Evolutionary conservation across 1,140 invertebrate genomes (phyloP).

Genomic region (Hydropsyche tenuis): DNA sequence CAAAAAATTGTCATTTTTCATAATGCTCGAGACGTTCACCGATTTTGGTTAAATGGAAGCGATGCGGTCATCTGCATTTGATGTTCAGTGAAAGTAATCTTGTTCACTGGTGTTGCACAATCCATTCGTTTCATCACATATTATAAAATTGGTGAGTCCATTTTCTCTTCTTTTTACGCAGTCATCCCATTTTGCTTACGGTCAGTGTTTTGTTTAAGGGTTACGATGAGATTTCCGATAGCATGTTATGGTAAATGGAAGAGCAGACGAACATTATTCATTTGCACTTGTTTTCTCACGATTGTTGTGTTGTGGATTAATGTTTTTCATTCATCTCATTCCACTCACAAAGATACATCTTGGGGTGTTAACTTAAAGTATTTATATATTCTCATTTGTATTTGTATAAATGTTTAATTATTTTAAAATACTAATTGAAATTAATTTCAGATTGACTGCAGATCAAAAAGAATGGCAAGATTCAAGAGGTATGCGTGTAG

Average conservation of each 20-base stretch:
- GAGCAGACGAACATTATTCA: slow-evolving; percentile 32
- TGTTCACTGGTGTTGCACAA: no score
- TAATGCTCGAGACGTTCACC: no score
- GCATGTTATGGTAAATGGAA: slow-evolving; percentile 39
- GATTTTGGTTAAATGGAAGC: no score
- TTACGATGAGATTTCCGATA: no score
- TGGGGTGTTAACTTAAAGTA: slow-evolving; percentile 48
- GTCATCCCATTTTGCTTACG: no score
- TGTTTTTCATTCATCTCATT: neutral
- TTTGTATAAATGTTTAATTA: neutral
- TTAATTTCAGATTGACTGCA: slow-evolving; percentile 54
- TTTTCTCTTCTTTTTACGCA: no score
- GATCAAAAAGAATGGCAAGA: slow-evolving; percentile 75
- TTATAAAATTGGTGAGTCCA: no score
- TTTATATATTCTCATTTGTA: neutral
- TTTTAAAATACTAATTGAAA: neutral
- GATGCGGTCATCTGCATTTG: no score
- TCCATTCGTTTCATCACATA: no score
- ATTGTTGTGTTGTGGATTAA: slow-evolving; percentile 34
- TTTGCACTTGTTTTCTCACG: neutral
- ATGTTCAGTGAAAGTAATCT: no score
- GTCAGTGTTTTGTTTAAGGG: no score
- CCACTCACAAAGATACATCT: slow-evolving; percentile 11
- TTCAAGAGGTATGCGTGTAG: slow-evolving; percentile 75
- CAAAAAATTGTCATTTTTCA: no score